Evolutionary conservation across 2,113 vertebrate genomes (phyloP).

Genomic region (Ctenodactylus gundi): DNA sequence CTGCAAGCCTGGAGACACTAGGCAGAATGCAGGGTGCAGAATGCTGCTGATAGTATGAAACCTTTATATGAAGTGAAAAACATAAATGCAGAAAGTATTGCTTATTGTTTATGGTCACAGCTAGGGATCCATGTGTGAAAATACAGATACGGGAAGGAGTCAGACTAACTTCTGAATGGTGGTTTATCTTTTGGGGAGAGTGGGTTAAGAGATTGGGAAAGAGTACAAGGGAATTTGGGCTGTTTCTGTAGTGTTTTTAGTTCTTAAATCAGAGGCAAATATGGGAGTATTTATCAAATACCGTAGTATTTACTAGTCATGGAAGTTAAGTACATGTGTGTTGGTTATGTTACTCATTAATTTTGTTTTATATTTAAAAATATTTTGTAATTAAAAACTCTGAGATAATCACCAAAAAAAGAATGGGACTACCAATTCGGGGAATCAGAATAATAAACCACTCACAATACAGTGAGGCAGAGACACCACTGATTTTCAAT

Average conservation of each 20-base stretch:
- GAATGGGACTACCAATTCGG: neutral
- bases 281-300: neutral
- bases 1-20: too few species aligned
- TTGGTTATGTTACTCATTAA: neutral
- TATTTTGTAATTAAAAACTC: neutral
- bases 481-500: too few species aligned
- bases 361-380: conserved; percentile 14
- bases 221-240: neutral
- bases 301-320: conserved; percentile 12
- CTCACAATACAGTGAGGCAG: too few species aligned
- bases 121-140: neutral
- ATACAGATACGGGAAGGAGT: neutral
- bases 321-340: neutral
- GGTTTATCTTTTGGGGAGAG: neutral
- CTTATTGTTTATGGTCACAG: neutral
- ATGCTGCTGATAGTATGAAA: neutral
- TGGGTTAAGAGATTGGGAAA: neutral
- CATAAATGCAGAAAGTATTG: neutral
- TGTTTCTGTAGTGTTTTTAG: neutral
- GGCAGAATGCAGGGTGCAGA: conserved; percentile 31
- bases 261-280: neutral
- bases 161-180: neutral
- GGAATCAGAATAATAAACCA: neutral
- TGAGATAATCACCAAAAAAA: neutral
- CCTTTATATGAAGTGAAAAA: conserved; percentile 31